A percentile compares a stretch with the other conserved stretches of the same genome.
These are phyloP conservation scores for Diachrysia chrysitis DNA, from an alignment of 2,888 invertebrate genomes.

Conservation along the genomic window DNA sequence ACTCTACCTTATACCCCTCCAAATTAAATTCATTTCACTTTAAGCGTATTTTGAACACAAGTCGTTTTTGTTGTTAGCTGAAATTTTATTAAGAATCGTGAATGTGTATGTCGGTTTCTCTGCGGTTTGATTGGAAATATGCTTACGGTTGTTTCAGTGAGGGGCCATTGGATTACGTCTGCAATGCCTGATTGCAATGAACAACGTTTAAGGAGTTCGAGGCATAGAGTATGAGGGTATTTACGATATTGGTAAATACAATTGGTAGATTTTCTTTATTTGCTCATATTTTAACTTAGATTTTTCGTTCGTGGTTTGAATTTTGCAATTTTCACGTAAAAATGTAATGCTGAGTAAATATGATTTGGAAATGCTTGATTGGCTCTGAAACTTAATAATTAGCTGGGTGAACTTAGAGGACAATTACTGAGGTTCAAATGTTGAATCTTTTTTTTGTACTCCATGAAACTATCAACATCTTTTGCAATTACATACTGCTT, in stretches of 20 bases:
- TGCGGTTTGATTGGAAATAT: conserved; percentile 87
- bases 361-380: neutral
- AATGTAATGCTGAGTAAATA: neutral
- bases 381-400: neutral
- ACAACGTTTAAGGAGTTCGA: conserved; percentile 55
- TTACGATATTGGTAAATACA: conserved; percentile 19
- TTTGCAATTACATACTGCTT: too few species aligned
- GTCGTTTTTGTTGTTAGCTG: conserved; percentile 38
- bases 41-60: conserved; percentile 24
- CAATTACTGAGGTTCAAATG: neutral
- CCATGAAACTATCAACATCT: too few species aligned
- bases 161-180: conserved; percentile 75
- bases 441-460: too few species aligned
- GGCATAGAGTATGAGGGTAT: conserved; percentile 8
- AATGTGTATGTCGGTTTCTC: conserved; percentile 79
- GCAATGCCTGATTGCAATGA: conserved; percentile 76
- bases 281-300: conserved; percentile 31
- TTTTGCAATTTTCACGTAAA: neutral
- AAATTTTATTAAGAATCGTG: conserved; percentile 84
- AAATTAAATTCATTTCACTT: conserved; percentile 35
- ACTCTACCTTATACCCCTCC: conserved; percentile 10
- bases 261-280: conserved; percentile 40
- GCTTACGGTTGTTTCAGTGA: conserved; percentile 78
- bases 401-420: neutral
- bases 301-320: conserved; percentile 3